Evolutionary conservation across 2,113 vertebrate genomes (phyloP).

Genomic region (Corythornis madagascariensis): DNA sequence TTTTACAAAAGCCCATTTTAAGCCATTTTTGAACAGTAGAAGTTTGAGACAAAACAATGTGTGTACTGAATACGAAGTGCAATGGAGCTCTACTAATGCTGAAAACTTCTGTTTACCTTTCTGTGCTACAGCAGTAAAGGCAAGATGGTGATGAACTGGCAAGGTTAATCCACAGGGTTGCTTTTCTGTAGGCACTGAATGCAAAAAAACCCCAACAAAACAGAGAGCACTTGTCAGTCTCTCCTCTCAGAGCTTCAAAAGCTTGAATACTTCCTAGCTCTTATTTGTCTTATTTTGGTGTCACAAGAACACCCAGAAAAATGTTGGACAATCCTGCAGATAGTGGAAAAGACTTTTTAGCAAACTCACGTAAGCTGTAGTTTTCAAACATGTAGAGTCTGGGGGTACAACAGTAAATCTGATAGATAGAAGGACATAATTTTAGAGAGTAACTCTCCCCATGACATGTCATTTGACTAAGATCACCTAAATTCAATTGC

Average conservation of each 20-base stretch:
- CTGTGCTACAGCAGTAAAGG: not conserved
- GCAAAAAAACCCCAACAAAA: not conserved
- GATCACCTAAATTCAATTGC: not conserved
- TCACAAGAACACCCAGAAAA: not conserved
- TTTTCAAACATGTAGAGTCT: not conserved
- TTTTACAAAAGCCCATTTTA: constrained; percentile 8
- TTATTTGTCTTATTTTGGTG: too few species aligned
- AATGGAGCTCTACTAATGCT: not conserved
- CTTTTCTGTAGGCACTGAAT: not conserved
- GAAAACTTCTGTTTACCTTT: not conserved
- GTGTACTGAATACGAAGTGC: not conserved
- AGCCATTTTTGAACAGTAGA: not conserved
- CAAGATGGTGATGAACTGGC: not conserved
- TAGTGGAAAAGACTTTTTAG: not conserved
- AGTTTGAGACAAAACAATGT: not conserved
- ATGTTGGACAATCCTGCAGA: not conserved
- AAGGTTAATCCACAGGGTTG: not conserved
- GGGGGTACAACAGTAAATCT: not conserved
- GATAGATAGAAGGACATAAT: not conserved
- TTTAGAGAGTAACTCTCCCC: not conserved
- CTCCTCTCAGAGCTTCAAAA: not conserved
- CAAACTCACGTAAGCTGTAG: too few species aligned
- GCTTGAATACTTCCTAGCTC: not conserved
- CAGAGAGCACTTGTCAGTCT: accelerated
- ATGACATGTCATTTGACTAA: not conserved